phyloP scores from a whole-genome alignment of 2,113 vertebrate species.

The Muntiacus reevesi region DNA sequence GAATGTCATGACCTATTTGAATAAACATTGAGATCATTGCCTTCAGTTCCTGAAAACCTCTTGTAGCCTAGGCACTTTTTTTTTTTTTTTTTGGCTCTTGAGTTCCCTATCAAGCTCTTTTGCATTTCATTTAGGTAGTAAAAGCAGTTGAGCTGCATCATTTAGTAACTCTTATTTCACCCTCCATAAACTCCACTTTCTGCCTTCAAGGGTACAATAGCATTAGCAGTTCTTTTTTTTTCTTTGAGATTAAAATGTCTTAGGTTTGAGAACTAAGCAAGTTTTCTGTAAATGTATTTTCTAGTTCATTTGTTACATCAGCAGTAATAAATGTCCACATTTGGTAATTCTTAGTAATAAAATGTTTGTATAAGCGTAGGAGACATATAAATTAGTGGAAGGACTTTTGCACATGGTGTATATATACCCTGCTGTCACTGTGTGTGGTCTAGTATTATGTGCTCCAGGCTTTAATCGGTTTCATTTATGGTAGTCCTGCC shows the following conservation, averaged over 20 bases:
- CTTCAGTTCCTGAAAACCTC: not conserved
- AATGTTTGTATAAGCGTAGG: not conserved
- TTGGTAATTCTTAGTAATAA: not conserved
- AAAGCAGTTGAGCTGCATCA: slow-evolving; percentile 36
- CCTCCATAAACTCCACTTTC: slow-evolving; percentile 52
- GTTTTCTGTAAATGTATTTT: slow-evolving; percentile 40
- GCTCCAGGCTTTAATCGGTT: not conserved
- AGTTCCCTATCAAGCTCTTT: not conserved
- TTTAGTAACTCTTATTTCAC: slow-evolving; percentile 66
- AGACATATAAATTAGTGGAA: not conserved
- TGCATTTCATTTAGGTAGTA: slow-evolving; percentile 30
- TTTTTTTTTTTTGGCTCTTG: not conserved
- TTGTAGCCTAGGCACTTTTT: not conserved
- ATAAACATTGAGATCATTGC: slow-evolving; percentile 7
- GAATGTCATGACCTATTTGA: not conserved
- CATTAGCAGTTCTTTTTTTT: not conserved
- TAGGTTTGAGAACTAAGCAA: slow-evolving; percentile 40
- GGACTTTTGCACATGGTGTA: not conserved
- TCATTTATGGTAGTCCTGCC: not conserved
- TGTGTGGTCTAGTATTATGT: not conserved
- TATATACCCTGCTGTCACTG: not conserved
- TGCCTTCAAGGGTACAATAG: not conserved
- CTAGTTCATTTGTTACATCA: slow-evolving; percentile 13
- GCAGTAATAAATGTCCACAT: slow-evolving; percentile 39
- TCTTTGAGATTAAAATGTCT: slow-evolving; percentile 35